Percentiles rank a stretch among this genome's conserved stretches.
These are phyloP conservation scores for Elymnias hypermnestra DNA, from an alignment of 1,140 invertebrate species.

Conservation along the genomic window DNA sequence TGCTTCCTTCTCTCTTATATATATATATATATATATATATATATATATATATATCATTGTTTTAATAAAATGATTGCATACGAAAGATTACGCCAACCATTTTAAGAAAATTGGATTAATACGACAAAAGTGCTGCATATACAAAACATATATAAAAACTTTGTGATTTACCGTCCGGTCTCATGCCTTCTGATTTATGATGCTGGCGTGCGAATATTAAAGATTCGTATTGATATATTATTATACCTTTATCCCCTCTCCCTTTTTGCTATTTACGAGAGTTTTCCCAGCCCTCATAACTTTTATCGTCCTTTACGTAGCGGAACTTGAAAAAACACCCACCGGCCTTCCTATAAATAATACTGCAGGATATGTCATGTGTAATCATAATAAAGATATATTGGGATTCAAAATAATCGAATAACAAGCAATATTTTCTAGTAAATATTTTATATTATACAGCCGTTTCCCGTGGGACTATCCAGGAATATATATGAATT, in stretches of 20 bases:
- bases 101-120: too few species aligned
- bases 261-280: slow-evolving; percentile 69
- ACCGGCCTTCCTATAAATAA: slow-evolving; percentile 46
- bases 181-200: slow-evolving; percentile 72
- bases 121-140: background rate
- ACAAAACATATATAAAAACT: slow-evolving; percentile 26
- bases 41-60: too few species aligned
- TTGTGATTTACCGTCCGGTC: slow-evolving; percentile 62
- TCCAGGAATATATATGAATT: too few species aligned
- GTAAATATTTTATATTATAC: too few species aligned
- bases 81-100: too few species aligned
- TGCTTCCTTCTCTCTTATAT: too few species aligned
- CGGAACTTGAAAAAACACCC: slow-evolving; percentile 60
- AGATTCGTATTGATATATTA: slow-evolving; percentile 75
- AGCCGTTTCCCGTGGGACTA: too few species aligned
- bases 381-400: slow-evolving; percentile 2
- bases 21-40: too few species aligned
- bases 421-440: too few species aligned
- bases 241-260: slow-evolving; percentile 73
- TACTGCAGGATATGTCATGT: slow-evolving; percentile 12
- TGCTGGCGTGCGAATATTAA: slow-evolving; percentile 69
- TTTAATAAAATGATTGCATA: too few species aligned
- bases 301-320: slow-evolving; percentile 65
- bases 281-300: slow-evolving; percentile 66
- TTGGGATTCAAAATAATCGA: background rate